These are phyloP conservation scores for Pseudolaguvia tuberculata DNA, from an alignment of 2,113 vertebrate genomes.

Conservation along the genomic window DNA sequence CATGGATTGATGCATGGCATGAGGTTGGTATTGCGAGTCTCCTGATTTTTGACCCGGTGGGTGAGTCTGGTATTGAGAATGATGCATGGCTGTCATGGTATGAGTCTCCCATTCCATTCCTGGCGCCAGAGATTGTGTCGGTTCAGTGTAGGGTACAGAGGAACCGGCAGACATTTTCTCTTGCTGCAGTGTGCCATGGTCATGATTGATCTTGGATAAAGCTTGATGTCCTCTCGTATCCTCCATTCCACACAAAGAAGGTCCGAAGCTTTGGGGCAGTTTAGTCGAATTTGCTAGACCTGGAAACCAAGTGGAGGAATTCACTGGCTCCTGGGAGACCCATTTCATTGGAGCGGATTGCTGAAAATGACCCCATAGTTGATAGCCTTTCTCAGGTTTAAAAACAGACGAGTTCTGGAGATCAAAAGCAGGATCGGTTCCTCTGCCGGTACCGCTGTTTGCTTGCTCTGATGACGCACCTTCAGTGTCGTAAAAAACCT, in stretches of 20 bases:
- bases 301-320: conserved; percentile 77
- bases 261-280: conserved; percentile 76
- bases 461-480: conserved; percentile 72
- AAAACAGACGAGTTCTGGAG: conserved; percentile 75
- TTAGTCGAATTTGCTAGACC: conserved; percentile 59
- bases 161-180: conserved; percentile 69
- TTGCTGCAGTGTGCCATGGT: conserved; percentile 64
- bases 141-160: conserved; percentile 77
- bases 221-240: conserved; percentile 67
- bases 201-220: conserved; percentile 68
- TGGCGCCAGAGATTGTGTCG: conserved; percentile 60
- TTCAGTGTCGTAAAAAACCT: conserved; percentile 76
- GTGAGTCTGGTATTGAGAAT: conserved; percentile 65
- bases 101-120: conserved; percentile 75
- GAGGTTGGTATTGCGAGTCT: conserved; percentile 60
- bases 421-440: conserved; percentile 39
- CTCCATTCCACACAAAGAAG: conserved; percentile 74
- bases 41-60: conserved; percentile 71
- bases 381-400: conserved; percentile 75
- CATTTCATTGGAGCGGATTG: conserved; percentile 75
- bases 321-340: conserved; percentile 67
- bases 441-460: conserved; percentile 59
- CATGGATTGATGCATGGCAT: conserved; percentile 53
- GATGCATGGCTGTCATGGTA: conserved; percentile 58
- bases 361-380: conserved; percentile 76